phyloP scores from a whole-genome alignment of 2,888 invertebrate species.

The Acronicta aceris region DNA sequence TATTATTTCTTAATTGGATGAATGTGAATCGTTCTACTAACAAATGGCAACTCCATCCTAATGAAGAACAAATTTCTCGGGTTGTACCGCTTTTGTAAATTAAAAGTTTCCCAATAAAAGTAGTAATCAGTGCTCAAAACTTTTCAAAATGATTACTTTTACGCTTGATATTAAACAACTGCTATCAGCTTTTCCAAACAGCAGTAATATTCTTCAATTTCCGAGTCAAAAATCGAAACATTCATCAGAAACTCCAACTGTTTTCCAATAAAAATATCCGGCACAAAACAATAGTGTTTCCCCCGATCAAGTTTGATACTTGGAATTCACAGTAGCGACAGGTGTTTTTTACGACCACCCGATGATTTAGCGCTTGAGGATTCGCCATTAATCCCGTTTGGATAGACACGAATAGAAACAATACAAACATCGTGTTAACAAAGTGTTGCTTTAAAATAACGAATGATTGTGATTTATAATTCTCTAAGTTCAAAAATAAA shows the following conservation, averaged over 20 bases:
- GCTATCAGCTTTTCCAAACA: neutral
- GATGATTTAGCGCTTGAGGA: slow-evolving; percentile 84
- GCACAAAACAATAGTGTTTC: slow-evolving; percentile 69
- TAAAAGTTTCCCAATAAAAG: slow-evolving; percentile 40
- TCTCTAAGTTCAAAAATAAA: slow-evolving; percentile 27
- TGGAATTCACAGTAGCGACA: slow-evolving; percentile 80
- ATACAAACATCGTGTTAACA: slow-evolving; percentile 77
- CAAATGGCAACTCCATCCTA: slow-evolving; percentile 1
- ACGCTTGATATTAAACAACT: slow-evolving; percentile 18
- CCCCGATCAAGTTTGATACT: slow-evolving; percentile 77
- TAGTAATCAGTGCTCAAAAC: slow-evolving; percentile 35
- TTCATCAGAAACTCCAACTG: slow-evolving; percentile 46
- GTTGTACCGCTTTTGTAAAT: slow-evolving; percentile 38
- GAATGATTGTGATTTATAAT: slow-evolving; percentile 57
- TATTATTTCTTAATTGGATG: too few relatives aligned
- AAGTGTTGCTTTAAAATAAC: slow-evolving; percentile 55
- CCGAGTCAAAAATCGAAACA: slow-evolving; percentile 41
- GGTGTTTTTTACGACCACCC: slow-evolving; percentile 86
- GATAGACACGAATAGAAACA: slow-evolving; percentile 80
- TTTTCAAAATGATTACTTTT: slow-evolving; percentile 21
- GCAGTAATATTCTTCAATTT: slow-evolving; percentile 16
- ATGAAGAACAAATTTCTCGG: slow-evolving; percentile 17
- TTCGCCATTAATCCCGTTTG: slow-evolving; percentile 86
- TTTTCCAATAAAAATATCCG: slow-evolving; percentile 63
- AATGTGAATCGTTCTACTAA: too few relatives aligned